These are phyloP conservation scores for Pithys albifrons DNA, from an alignment of 2,113 vertebrate species.

Conservation along the genomic window DNA sequence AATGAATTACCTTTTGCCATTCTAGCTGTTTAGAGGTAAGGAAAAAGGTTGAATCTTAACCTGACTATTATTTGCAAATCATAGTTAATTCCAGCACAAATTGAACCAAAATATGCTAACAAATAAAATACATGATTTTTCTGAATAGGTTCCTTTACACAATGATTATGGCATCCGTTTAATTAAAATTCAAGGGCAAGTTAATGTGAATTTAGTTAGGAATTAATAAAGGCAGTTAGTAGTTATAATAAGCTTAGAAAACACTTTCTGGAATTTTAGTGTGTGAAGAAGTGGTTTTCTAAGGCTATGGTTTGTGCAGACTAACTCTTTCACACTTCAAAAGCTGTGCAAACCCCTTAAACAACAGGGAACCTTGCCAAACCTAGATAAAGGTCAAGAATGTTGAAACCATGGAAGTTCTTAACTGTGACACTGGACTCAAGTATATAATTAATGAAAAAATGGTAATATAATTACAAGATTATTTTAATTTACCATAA, in stretches of 20 bases:
- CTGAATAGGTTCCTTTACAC: slow-evolving; percentile 50
- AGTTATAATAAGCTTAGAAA: background rate
- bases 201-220: background rate
- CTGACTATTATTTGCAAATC: slow-evolving; percentile 65
- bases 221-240: background rate
- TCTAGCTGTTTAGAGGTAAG: slow-evolving; percentile 42
- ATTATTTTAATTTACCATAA: background rate
- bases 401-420: background rate
- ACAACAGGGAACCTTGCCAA: background rate
- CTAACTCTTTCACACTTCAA: background rate
- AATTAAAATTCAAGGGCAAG: slow-evolving; percentile 59
- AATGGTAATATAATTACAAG: background rate
- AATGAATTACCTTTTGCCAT: slow-evolving; percentile 56
- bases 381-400: background rate
- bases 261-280: background rate
- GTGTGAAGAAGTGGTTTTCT: background rate
- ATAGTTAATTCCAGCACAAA: slow-evolving; percentile 66
- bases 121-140: slow-evolving; percentile 69
- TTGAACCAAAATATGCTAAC: slow-evolving; percentile 50
- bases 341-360: background rate
- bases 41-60: slow-evolving; percentile 39
- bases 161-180: slow-evolving; percentile 37
- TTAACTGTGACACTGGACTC: background rate
- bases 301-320: background rate
- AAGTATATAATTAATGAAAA: background rate